phyloP scores from a whole-genome alignment of 1,140 invertebrate genomes.

The Pseudomyrmex sp. region DNA sequence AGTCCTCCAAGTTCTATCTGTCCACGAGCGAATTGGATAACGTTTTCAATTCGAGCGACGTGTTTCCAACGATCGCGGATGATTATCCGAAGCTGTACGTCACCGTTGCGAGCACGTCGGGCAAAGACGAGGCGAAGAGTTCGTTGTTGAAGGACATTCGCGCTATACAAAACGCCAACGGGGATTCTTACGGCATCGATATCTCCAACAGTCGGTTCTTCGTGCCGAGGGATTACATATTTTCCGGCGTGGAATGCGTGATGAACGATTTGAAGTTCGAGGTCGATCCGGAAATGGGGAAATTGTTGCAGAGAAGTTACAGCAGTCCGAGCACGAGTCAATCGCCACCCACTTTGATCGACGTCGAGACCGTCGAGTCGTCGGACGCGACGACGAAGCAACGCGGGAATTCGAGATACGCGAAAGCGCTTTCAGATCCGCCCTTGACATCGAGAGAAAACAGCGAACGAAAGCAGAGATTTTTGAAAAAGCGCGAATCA shows the following conservation, averaged over 20 bases:
- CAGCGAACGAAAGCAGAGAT: constrained; percentile 39
- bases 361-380: constrained; percentile 9
- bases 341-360: background rate
- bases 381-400: background rate
- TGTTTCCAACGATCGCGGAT: background rate
- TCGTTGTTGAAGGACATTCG: constrained; percentile 71
- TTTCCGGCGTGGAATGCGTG: constrained; percentile 68
- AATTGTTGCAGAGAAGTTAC: constrained; percentile 73
- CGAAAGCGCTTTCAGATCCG: constrained; percentile 12
- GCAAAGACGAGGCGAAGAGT: constrained; percentile 40
- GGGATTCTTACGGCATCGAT: constrained; percentile 74
- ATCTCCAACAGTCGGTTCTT: constrained; percentile 80
- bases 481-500: constrained; percentile 63
- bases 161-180: constrained; percentile 69
- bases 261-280: constrained; percentile 79
- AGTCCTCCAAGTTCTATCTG: constrained; percentile 22
- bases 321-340: background rate
- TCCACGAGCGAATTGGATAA: background rate
- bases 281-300: constrained; percentile 78
- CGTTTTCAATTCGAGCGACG: background rate
- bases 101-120: background rate
- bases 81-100: constrained; percentile 66
- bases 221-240: constrained; percentile 77
- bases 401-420: background rate
- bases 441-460: constrained; percentile 35